Conservation (phyloP, 2,113 vertebrate species). For the human region GRCh38 chr12:1815001-1815500, state of each 20-base stretch:
- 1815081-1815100: too few relatives aligned
- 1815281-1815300: not conserved
- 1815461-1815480: not conserved
- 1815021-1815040: too few relatives aligned
- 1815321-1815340: not conserved
- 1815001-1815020: too few relatives aligned
- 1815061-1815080: too few relatives aligned
- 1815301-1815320: not conserved
- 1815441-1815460: not conserved
- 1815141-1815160: too few relatives aligned
- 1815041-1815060: too few relatives aligned
- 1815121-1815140: too few relatives aligned
- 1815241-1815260: not conserved
- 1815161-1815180: too few relatives aligned
- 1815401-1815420: not conserved
- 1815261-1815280: not conserved
- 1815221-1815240: not conserved
- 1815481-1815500: not conserved
- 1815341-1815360: not conserved
- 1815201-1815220: not conserved
- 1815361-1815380: not conserved
- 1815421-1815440: not conserved
- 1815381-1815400: not conserved
- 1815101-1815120: too few relatives aligned
- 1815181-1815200: not conserved